Conservation (phyloP, 2,797 vertebrate species). For the Xenops minutus region DNA sequence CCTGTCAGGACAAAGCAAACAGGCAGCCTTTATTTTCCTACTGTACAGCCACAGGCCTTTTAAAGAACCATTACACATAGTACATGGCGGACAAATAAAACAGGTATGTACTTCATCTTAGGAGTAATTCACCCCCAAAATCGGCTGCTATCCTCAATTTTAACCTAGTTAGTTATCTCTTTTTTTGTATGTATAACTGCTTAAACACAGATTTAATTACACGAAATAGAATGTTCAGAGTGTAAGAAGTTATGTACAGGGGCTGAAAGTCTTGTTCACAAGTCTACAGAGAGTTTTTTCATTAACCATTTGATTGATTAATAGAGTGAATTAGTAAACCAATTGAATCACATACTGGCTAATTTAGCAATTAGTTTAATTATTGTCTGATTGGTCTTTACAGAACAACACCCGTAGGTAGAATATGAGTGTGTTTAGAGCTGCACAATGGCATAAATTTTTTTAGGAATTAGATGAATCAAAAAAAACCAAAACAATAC, state of each 20-base stretch:
- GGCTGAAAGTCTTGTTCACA: neutral
- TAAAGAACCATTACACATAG: neutral
- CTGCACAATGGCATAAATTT: neutral
- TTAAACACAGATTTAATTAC: neutral
- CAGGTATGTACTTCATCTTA: neutral
- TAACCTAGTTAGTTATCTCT: neutral
- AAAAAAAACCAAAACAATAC: too few species aligned
- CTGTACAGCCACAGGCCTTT: rapidly evolving
- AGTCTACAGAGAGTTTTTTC: neutral
- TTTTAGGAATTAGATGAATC: neutral
- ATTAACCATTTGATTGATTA: neutral
- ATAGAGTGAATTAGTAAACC: neutral
- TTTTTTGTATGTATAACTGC: neutral
- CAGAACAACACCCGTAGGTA: neutral
- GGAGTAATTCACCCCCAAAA: neutral
- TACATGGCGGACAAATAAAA: neutral
- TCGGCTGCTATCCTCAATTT: neutral
- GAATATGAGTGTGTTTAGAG: neutral
- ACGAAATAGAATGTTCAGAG: neutral
- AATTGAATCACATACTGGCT: neutral
- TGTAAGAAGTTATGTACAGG: neutral
- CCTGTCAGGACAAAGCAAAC: neutral
- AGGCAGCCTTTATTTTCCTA: neutral
- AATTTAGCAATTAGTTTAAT: neutral
- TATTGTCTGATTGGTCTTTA: neutral